Evolutionary conservation across 2,797 vertebrate genomes (phyloP).

Genomic region (Leptatherina wallacei): DNA sequence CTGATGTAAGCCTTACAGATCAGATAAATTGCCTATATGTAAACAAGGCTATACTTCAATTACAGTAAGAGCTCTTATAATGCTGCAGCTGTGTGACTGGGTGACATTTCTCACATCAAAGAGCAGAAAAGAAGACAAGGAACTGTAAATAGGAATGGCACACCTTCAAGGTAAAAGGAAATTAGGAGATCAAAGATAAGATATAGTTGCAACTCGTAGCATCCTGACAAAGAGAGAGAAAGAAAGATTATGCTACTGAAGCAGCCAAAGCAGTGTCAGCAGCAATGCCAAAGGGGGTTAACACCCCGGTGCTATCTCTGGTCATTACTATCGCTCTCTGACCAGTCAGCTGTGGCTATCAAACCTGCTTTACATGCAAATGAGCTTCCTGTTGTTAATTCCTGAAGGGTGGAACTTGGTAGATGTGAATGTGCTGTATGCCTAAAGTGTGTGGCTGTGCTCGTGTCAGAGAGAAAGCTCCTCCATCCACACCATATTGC

Average conservation of each 20-base stretch:
- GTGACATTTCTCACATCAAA: slow-evolving; percentile 65
- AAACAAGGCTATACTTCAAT: slow-evolving; percentile 63
- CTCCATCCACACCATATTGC: slow-evolving; percentile 54
- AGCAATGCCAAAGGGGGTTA: slow-evolving; percentile 57
- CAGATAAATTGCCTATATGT: slow-evolving; percentile 45
- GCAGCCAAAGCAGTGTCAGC: slow-evolving; percentile 35
- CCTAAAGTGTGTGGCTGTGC: slow-evolving; percentile 25
- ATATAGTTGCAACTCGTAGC: slow-evolving; percentile 28
- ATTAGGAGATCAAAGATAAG: slow-evolving; percentile 67
- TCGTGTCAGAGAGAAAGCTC: slow-evolving; percentile 18
- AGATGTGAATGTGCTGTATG: slow-evolving; percentile 58
- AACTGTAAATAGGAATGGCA: slow-evolving; percentile 43
- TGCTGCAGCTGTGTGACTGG: slow-evolving; percentile 31
- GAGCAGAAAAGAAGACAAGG: slow-evolving; percentile 44
- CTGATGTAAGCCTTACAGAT: slow-evolving; percentile 19
- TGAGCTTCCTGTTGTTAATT: slow-evolving; percentile 79
- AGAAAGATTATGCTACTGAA: slow-evolving; percentile 27
- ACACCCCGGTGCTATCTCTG: slow-evolving; percentile 65
- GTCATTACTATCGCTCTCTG: slow-evolving; percentile 72
- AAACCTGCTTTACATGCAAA: slow-evolving; percentile 84
- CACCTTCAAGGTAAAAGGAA: slow-evolving; percentile 54
- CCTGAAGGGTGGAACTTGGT: slow-evolving; percentile 64
- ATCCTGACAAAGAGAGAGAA: slow-evolving; percentile 27
- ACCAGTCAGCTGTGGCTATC: slow-evolving; percentile 77
- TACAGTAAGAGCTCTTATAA: slow-evolving; percentile 49